Conservation (phyloP, 2,797 vertebrate genomes). For the Danio albolineatus region DNA sequence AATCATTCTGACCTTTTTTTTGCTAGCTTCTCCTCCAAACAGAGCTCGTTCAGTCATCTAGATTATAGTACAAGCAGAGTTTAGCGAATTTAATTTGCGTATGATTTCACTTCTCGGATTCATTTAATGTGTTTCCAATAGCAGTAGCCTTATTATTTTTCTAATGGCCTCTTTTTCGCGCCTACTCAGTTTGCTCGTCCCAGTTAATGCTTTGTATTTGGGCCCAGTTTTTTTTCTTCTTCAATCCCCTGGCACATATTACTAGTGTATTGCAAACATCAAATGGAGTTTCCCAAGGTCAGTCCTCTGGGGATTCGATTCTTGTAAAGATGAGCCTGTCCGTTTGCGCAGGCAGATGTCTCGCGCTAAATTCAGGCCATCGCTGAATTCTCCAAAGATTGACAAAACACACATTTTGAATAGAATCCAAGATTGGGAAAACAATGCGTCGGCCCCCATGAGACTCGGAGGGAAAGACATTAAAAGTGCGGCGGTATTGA, state of each 20-base stretch:
- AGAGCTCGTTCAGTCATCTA: neutral
- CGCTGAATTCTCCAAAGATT: constrained; percentile 36
- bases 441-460: constrained; percentile 28
- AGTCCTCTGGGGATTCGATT: constrained; percentile 15
- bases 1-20: neutral
- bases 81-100: constrained; percentile 1
- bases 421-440: constrained; percentile 39
- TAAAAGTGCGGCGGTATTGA: constrained; percentile 34
- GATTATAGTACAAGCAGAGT: neutral
- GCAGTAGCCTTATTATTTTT: constrained; percentile 36
- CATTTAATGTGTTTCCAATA: neutral
- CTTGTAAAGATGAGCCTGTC: constrained; percentile 43
- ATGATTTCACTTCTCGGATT: neutral
- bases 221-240: constrained; percentile 17
- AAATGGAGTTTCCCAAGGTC: constrained; percentile 44
- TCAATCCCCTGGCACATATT: constrained; percentile 26
- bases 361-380: constrained; percentile 41
- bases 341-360: constrained; percentile 35
- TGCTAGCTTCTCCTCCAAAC: neutral
- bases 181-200: constrained; percentile 29
- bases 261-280: constrained; percentile 39
- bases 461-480: constrained; percentile 32
- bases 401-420: constrained; percentile 42
- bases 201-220: constrained; percentile 23
- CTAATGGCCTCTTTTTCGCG: constrained; percentile 40